These are phyloP conservation scores for Squalus acanthias DNA, from an alignment of 2,797 vertebrate species.

Conservation along the genomic window DNA sequence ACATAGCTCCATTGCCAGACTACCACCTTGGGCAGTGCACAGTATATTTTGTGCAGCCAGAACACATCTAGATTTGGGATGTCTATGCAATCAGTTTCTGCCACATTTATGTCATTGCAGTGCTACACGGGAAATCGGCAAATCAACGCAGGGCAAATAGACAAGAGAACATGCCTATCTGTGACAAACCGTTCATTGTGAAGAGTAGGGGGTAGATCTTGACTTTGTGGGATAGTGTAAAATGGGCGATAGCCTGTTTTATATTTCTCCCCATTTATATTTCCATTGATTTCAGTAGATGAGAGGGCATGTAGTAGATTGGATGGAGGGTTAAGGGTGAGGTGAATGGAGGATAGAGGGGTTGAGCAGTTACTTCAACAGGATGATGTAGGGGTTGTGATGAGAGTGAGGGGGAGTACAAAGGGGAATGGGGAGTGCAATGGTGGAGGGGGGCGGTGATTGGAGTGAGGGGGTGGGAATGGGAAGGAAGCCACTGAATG, in stretches of 20 bases:
- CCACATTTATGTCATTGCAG: not conserved
- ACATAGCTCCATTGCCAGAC: not conserved
- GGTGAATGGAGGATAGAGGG: too few species aligned
- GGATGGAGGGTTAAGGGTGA: too few species aligned
- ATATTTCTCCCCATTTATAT: not conserved
- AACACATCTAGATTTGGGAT: too few species aligned
- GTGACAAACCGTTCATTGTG: too few species aligned
- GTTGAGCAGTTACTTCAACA: not conserved
- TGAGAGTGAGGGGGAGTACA: not conserved
- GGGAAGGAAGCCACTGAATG: not conserved
- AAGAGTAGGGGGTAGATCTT: not conserved
- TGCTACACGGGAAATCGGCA: not conserved
- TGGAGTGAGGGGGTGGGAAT: not conserved
- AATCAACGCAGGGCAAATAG: not conserved
- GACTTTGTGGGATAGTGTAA: not conserved
- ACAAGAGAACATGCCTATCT: too few species aligned
- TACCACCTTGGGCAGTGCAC: not conserved
- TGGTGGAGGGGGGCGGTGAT: not conserved
- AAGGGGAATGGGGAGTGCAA: not conserved
- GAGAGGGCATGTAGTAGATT: not conserved
- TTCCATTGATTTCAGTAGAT: not conserved
- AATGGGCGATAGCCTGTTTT: not conserved
- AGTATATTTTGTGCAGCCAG: too few species aligned
- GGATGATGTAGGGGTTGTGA: not conserved
- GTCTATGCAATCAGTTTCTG: not conserved